Percentiles rank a stretch among this genome's conserved stretches.
Evolutionary conservation across 2,797 vertebrate genomes (phyloP).

Genomic region (Triplophysa bombifrons): DNA sequence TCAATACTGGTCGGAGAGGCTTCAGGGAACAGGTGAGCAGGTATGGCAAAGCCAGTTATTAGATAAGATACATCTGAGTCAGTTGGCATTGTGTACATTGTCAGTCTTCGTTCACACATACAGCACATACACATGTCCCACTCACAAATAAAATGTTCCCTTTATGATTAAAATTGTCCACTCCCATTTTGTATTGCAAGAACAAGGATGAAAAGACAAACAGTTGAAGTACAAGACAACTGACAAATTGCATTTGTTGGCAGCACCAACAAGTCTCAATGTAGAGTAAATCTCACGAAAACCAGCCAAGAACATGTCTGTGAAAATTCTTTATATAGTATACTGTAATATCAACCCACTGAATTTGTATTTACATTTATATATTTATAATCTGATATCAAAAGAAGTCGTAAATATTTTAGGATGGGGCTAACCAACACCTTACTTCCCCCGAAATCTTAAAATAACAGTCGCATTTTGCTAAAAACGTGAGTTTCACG

Average conservation of each 20-base stretch:
- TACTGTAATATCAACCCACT: too few relatives aligned
- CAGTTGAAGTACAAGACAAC: not conserved
- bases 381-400: too few relatives aligned
- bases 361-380: too few relatives aligned
- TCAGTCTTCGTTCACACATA: constrained; percentile 52
- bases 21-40: constrained; percentile 47
- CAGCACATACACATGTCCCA: constrained; percentile 10
- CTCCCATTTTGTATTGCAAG: constrained; percentile 24
- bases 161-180: constrained; percentile 47
- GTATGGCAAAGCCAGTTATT: constrained; percentile 53
- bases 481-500: too few relatives aligned
- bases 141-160: constrained; percentile 43
- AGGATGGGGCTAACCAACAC: too few relatives aligned
- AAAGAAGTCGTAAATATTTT: too few relatives aligned
- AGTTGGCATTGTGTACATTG: constrained; percentile 74
- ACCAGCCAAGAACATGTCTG: constrained; percentile 3
- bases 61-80: constrained; percentile 63
- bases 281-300: not conserved
- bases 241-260: not conserved
- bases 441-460: too few relatives aligned
- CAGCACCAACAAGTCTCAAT: not conserved
- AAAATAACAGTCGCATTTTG: too few relatives aligned
- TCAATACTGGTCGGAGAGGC: constrained; percentile 76
- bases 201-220: constrained; percentile 19
- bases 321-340: too few relatives aligned